Base-by-base conservation (phyloP, 1,140 invertebrate genomes). In the Copidosoma floridanum region DNA sequence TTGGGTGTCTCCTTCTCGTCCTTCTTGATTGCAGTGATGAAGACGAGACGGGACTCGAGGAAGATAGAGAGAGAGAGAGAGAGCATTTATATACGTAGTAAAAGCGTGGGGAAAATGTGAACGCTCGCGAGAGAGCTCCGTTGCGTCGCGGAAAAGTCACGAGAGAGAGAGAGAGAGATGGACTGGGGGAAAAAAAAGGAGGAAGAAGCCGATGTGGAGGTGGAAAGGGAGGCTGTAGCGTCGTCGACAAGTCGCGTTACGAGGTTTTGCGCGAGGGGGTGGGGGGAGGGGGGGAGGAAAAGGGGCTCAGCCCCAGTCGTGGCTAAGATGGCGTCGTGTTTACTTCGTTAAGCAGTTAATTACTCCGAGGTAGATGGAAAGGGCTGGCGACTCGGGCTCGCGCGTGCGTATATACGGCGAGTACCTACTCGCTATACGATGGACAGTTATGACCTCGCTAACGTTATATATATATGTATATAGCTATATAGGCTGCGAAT, bases 311-410 rank as follows among this genome's bases (percentile, higher is more conserved):
- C 69, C 46, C n/a, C n/a, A n/a, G n/a, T n/a, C n/a, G 61, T 57
- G 66, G 71, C 71, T 71, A 80, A 80, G 75, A 79, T 80, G 78
- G 77, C 78, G 76, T 71, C 76, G 70, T 74, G 69, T 74, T 80
- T 79, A 80, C 77, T 79, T 79, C 78, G 77, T 80, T 80, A 80
- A 78, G 74, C 72, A 75, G 75, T 79, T 80, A 80, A 80, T 80
- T 80, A 80, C 75, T 77, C 68, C n/a, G n/a, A n/a, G n/a, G n/a
- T 59, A 52, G 29, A 20, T 23, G 20, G n/a, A 52, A 44, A 52
- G 8, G 27, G 27, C n/a, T 18, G 24, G 10, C 16, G 27, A 3
- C 11, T 32, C 48, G 29, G 23, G 20, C 18, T 10, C 11, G n/a
- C 18, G 27, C 21, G n/a, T n/a, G n/a, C n/a, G n/a, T n/a, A n/a